Base-by-base conservation (phyloP, 2,113 vertebrate species). In the Crypturellus undulatus region DNA sequence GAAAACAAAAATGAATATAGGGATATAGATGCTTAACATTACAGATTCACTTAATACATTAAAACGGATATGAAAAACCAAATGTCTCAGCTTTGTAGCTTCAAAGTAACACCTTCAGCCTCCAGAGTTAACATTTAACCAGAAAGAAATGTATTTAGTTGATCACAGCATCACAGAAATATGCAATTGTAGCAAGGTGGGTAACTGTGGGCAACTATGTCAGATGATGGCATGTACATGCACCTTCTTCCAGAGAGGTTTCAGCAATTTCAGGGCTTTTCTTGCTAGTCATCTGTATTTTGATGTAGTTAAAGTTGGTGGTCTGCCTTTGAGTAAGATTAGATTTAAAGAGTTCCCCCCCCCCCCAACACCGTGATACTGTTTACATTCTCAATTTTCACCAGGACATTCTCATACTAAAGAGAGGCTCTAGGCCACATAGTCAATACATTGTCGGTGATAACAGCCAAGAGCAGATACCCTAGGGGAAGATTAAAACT, bases 401-500 rank as follows among this genome's bases (percentile, higher is more conserved):
- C 40, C 25, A 78, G 38, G 21, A 40, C 26, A 81, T 49, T 11
- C n/a, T 60, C 56, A 42, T 6, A 34, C 19, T 34, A 52, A 11
- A 28, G 15, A 28, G n/a, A 30, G 20, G 58, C 5, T 40, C 43
- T 7, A 8, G 45, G 26, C 63, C 52, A 52, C 25, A 56, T 4
- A 70, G 42, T 8, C 51, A 51, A 24, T 80, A 56, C 21, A 36
- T n/a, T 70, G 14, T 47, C 42, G 52, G 40, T 60, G 32, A 60
- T 26, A 76, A 49, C 1, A 65, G 52, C 17, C 1, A 1, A 69
- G 24, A 67, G 28, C 36, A 68, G 67, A 83, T 63, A n/a, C 13
- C 70, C 83, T 13, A 59, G 36, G 30, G 43, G 63, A 91, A 87
- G 47, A 77, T 36, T 77, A 78, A 94, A 85, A 72, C 36, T 18